These are phyloP conservation scores for Pemphigus obesinymphae DNA, from an alignment of 1,140 invertebrate genomes.

Conservation along the genomic window DNA sequence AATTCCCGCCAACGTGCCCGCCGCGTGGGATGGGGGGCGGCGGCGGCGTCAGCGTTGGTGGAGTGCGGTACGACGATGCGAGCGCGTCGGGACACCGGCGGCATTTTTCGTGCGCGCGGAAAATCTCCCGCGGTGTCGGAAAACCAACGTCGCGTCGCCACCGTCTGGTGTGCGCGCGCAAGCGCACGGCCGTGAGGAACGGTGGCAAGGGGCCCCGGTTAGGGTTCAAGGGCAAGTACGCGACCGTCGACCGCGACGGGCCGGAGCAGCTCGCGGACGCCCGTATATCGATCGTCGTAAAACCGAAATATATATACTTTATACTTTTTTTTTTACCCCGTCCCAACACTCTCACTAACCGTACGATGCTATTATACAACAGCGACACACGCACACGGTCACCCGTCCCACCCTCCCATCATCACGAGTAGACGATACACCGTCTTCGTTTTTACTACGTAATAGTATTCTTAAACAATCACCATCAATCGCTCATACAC, in stretches of 20 bases:
- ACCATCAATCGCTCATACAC: neutral
- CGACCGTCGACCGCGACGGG: neutral
- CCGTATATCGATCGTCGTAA: conserved; percentile 36
- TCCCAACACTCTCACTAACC: no score
- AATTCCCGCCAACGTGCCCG: conserved; percentile 29
- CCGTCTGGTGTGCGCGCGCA: conserved; percentile 5
- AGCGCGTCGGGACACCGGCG: neutral
- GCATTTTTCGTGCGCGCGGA: conserved; percentile 33
- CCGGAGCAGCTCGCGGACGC: no score
- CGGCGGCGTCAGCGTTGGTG: neutral
- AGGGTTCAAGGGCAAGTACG: conserved; percentile 38
- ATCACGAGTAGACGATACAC: neutral
- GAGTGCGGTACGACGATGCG: neutral
- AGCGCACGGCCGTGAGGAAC: neutral
- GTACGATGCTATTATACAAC: neutral
- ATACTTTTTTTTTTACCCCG: neutral
- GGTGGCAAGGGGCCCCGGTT: conserved; percentile 14
- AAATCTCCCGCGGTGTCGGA: neutral
- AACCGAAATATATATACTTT: neutral
- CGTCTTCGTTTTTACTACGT: neutral
- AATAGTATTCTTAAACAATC: neutral
- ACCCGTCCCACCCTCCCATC: neutral
- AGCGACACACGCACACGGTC: neutral
- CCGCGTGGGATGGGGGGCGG: neutral
- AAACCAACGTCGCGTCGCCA: neutral